Evolutionary conservation across 2,797 vertebrate species (phyloP).

Genomic region (Etheostoma perlongum): DNA sequence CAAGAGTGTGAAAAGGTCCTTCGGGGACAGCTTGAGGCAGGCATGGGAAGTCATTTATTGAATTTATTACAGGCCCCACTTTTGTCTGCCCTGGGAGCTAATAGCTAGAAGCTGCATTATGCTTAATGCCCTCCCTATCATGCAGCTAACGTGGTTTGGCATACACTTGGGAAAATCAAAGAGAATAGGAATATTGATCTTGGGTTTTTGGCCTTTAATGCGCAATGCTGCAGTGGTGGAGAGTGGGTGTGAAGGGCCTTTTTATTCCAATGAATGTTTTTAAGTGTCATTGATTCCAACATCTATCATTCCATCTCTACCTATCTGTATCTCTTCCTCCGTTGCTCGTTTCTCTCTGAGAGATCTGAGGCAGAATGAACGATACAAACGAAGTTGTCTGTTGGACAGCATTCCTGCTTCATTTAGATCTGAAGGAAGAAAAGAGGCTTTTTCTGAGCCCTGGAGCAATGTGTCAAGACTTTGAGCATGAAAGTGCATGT

Average conservation of each 20-base stretch:
- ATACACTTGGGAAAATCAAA: conserved; percentile 70
- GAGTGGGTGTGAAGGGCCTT: conserved; percentile 63
- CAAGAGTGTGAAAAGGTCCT: conserved; percentile 57
- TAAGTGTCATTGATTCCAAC: conserved; percentile 52
- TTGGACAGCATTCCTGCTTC: conserved; percentile 47
- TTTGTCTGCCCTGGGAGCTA: conserved; percentile 53
- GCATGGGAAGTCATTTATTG: conserved; percentile 62
- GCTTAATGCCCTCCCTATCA: conserved; percentile 65
- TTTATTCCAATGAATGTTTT: conserved; percentile 63
- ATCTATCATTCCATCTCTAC: conserved; percentile 20
- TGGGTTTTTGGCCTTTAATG: conserved; percentile 48
- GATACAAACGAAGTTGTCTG: conserved; percentile 56
- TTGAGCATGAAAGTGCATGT: conserved; percentile 27
- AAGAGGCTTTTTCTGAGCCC: conserved; percentile 19
- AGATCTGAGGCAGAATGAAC: conserved; percentile 35
- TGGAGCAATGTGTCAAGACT: conserved; percentile 24
- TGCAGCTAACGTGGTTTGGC: conserved; percentile 67
- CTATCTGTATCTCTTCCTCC: conserved; percentile 17
- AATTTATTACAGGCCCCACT: conserved; percentile 59
- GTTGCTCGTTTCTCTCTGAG: conserved; percentile 43
- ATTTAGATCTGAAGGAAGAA: conserved; percentile 41
- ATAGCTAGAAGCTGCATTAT: conserved; percentile 68
- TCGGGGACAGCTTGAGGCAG: conserved; percentile 52
- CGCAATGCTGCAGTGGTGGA: conserved; percentile 38
- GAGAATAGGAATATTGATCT: conserved; percentile 69